Percentiles rank a stretch among this genome's conserved stretches.
These are phyloP conservation scores for Leucophenga montana DNA, from an alignment of 2,888 invertebrate genomes.

Conservation along the genomic window DNA sequence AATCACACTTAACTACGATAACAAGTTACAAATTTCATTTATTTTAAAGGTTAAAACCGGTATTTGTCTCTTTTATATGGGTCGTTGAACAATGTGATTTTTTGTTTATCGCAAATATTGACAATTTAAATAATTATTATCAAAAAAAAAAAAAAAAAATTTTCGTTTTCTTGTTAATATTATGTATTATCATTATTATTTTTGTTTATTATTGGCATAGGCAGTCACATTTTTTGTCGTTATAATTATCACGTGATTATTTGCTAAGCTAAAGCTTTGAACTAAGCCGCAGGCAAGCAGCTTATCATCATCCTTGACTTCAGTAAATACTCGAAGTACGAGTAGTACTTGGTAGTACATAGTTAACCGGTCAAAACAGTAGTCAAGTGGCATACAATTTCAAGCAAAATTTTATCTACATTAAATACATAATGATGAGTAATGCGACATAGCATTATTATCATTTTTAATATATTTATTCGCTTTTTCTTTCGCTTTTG, in stretches of 20 bases:
- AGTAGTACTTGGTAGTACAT: no score
- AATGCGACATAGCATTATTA: no score
- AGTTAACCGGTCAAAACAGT: no score
- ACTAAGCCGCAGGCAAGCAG: neutral
- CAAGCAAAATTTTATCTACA: no score
- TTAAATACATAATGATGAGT: no score
- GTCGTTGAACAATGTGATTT: neutral
- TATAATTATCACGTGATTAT: slow-evolving; percentile 3
- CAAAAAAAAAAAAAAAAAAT: no score
- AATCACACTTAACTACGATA: no score
- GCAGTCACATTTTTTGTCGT: neutral
- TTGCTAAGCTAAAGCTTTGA: neutral
- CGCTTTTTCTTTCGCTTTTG: neutral
- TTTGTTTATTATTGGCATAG: neutral
- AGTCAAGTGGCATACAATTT: no score
- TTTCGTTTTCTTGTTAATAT: no score
- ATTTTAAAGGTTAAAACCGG: neutral
- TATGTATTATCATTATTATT: no score
- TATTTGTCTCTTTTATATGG: slow-evolving; percentile 2
- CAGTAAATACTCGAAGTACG: no score
- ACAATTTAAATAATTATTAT: slow-evolving; percentile 1
- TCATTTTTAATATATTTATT: neutral
- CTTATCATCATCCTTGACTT: no score
- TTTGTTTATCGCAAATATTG: slow-evolving; percentile 8
- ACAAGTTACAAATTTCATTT: slow-evolving; percentile 1